A percentile compares a stretch with the other conserved stretches of the same genome.
phyloP scores from a whole-genome alignment of 1,140 invertebrate species.

The Euura lappo region DNA sequence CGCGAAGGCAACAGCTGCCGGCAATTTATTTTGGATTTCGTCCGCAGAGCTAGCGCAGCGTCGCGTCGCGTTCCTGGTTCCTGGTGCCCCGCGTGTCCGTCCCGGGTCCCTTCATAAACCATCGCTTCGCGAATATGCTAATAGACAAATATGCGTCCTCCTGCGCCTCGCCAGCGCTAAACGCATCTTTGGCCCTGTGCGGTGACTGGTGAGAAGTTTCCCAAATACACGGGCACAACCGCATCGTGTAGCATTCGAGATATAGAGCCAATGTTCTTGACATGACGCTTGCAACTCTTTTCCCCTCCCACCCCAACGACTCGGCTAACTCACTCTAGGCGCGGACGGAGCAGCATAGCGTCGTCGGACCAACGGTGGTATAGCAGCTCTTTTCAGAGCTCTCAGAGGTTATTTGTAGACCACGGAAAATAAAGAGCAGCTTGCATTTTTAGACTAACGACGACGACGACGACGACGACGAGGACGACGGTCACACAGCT shows the following conservation, averaged over 20 bases:
- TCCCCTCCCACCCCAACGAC: no score
- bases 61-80: slow-evolving; percentile 18
- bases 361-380: no score
- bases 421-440: slow-evolving; percentile 55
- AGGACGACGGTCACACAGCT: no score
- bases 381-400: background rate
- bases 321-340: background rate
- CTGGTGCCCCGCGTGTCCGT: background rate
- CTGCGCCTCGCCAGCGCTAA: no score
- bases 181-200: no score
- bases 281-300: background rate
- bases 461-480: slow-evolving; percentile 33
- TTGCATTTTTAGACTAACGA: slow-evolving; percentile 53
- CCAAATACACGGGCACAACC: background rate
- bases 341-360: no score
- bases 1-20: slow-evolving; percentile 50
- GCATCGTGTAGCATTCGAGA: background rate
- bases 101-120: no score
- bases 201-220: no score
- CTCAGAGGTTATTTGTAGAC: slow-evolving; percentile 50
- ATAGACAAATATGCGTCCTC: background rate
- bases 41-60: slow-evolving; percentile 4
- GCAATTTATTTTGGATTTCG: slow-evolving; percentile 58
- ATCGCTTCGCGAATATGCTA: slow-evolving; percentile 2
- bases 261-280: background rate